Evolutionary conservation across 1,140 invertebrate species (phyloP).

Genomic region (Bombus turneri): DNA sequence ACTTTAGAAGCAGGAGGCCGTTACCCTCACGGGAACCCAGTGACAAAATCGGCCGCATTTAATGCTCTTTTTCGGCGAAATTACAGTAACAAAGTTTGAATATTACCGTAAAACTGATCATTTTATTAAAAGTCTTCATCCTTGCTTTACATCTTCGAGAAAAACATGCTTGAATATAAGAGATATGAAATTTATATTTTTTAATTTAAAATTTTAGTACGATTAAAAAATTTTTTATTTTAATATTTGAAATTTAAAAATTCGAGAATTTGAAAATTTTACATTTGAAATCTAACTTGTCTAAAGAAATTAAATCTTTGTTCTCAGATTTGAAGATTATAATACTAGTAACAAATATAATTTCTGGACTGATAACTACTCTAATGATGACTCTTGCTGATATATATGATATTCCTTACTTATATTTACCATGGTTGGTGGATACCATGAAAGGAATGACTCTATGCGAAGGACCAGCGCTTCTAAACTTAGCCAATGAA

Average conservation of each 20-base stretch:
- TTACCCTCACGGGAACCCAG: conserved; percentile 56
- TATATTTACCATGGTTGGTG: conserved; percentile 72
- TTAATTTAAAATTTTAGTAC: not conserved
- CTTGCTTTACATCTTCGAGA: not conserved
- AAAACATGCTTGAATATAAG: not conserved
- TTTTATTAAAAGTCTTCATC: not conserved
- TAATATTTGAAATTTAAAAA: not conserved
- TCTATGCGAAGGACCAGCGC: conserved; percentile 64
- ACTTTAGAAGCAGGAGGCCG: conserved; percentile 62
- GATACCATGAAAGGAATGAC: conserved; percentile 69
- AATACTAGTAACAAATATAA: conserved; percentile 59
- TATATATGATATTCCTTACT: conserved; percentile 65
- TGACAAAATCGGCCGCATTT: conserved; percentile 64
- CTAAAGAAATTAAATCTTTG: conserved; percentile 4
- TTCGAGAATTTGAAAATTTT: not conserved
- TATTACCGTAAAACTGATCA: not conserved
- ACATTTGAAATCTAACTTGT: not conserved
- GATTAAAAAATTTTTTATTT: too few relatives aligned
- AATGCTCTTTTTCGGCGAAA: conserved; percentile 68
- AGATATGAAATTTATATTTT: not conserved
- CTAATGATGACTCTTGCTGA: conserved; percentile 65
- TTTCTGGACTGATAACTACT: conserved; percentile 69
- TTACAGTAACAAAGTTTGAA: conserved; percentile 63
- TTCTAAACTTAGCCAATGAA: conserved; percentile 56
- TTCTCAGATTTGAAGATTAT: conserved; percentile 67